A percentile compares a stretch with the other conserved stretches of the same genome.
phyloP scores from a whole-genome alignment of 2,113 vertebrate species.

The Periophthalmus modestus region DNA sequence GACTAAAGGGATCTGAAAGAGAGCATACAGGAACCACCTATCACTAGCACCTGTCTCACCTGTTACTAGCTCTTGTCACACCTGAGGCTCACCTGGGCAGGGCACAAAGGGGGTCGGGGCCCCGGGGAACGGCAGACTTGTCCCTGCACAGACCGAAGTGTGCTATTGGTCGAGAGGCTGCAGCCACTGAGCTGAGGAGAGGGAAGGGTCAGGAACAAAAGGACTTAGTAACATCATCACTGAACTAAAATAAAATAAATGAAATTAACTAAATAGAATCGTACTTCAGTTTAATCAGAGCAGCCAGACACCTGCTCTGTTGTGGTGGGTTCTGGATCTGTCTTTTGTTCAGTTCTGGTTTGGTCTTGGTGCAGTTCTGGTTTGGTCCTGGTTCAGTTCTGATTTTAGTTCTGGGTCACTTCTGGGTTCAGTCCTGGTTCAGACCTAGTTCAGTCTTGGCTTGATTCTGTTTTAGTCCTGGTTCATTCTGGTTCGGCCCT shows the following conservation, averaged over 20 bases:
- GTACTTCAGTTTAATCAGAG: too few relatives aligned
- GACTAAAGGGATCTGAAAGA: neutral
- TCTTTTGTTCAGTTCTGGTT: too few relatives aligned
- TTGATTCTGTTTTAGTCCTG: neutral
- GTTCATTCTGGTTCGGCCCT: neutral
- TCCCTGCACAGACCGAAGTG: slow-evolving; percentile 76
- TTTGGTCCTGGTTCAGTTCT: neutral
- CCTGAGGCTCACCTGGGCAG: slow-evolving; percentile 82
- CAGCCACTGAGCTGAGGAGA: neutral
- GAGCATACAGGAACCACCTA: too few relatives aligned
- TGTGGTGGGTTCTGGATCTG: too few relatives aligned
- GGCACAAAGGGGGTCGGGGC: slow-evolving; percentile 77
- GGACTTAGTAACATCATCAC: too few relatives aligned
- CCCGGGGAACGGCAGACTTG: slow-evolving; percentile 79
- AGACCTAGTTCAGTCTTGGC: neutral
- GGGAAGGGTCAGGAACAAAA: neutral
- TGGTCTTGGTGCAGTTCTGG: too few relatives aligned
- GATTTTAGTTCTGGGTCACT: neutral
- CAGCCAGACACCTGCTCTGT: too few relatives aligned
- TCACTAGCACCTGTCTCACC: neutral
- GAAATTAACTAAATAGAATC: too few relatives aligned
- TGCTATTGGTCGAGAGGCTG: slow-evolving; percentile 73
- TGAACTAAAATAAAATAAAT: too few relatives aligned
- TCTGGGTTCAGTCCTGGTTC: neutral
- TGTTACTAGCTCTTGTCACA: neutral